Conservation (phyloP, 2,113 vertebrate genomes). For the Tachuris rubrigastra region DNA sequence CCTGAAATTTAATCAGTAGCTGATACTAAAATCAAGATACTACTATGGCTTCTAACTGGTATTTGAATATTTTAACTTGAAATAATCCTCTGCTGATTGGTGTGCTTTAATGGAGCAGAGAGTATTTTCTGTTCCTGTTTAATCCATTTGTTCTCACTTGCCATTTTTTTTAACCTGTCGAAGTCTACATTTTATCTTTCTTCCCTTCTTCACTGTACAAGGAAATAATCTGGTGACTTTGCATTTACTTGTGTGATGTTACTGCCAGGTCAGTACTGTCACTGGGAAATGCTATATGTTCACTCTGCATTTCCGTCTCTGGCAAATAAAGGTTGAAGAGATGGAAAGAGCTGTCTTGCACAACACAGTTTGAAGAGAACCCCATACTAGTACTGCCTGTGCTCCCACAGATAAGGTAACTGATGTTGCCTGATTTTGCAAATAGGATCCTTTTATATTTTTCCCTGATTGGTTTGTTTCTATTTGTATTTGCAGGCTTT, state of each 20-base stretch:
- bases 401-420: not conserved
- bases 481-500: not conserved
- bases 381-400: not conserved
- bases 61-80: conserved; percentile 34
- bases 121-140: not conserved
- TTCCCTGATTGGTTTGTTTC: not conserved
- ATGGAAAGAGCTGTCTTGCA: not conserved
- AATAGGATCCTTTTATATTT: not conserved
- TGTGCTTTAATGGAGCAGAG: not conserved
- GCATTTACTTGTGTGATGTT: not conserved
- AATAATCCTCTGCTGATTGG: not conserved
- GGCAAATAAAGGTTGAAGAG: not conserved
- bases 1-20: not conserved
- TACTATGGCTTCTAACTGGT: not conserved
- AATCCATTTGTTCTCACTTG: not conserved
- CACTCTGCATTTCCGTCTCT: not conserved
- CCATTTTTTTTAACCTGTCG: not conserved
- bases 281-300: not conserved
- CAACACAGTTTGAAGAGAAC: not conserved
- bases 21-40: conserved; percentile 1
- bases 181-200: not conserved
- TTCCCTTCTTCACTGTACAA: not conserved
- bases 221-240: not conserved
- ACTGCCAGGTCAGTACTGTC: not conserved
- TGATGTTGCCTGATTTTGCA: not conserved